These are phyloP conservation scores for Plumapathes pennacea DNA, from an alignment of 92 coral and sea anemone species.

Conservation along the genomic window DNA sequence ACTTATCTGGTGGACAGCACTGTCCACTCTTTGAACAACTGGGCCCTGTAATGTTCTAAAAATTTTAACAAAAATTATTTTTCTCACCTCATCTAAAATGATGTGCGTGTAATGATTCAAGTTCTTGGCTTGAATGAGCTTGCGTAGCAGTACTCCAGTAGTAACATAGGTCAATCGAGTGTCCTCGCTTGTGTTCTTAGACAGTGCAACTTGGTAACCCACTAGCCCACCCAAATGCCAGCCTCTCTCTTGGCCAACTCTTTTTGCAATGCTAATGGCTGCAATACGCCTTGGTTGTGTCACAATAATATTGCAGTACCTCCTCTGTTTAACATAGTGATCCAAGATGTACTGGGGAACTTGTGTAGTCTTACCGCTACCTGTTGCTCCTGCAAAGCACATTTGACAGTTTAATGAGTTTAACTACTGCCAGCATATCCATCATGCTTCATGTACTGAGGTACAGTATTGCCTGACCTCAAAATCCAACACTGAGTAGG, in stretches of 20 bases:
- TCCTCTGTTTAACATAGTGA: constrained; percentile 78
- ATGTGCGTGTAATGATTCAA: constrained; percentile 92
- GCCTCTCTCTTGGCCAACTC: constrained; percentile 91
- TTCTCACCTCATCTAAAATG: constrained; percentile 91
- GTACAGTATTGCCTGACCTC: not conserved
- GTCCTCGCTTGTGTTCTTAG: constrained; percentile 85
- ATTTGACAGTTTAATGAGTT: not conserved
- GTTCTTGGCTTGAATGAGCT: constrained; percentile 76
- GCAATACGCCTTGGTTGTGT: constrained; percentile 98
- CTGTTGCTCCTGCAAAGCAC: constrained; percentile 75
- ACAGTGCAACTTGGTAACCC: constrained; percentile 94
- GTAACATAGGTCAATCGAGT: constrained; percentile 86
- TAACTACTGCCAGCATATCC: no score
- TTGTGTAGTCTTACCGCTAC: constrained; percentile 97
- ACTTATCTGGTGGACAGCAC: no score
- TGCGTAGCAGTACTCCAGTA: constrained; percentile 88
- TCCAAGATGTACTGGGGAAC: constrained; percentile 96
- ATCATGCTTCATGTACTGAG: not conserved
- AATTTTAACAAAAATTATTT: no score
- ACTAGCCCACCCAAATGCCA: constrained; percentile 87
- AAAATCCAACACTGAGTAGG: not conserved
- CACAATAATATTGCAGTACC: constrained; percentile 89
- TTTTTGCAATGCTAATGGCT: constrained; percentile 93
- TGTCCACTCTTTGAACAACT: no score
- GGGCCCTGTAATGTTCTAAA: no score